phyloP scores from a whole-genome alignment of 2,888 invertebrate genomes.

The Pyrrhopygopsis socrates region DNA sequence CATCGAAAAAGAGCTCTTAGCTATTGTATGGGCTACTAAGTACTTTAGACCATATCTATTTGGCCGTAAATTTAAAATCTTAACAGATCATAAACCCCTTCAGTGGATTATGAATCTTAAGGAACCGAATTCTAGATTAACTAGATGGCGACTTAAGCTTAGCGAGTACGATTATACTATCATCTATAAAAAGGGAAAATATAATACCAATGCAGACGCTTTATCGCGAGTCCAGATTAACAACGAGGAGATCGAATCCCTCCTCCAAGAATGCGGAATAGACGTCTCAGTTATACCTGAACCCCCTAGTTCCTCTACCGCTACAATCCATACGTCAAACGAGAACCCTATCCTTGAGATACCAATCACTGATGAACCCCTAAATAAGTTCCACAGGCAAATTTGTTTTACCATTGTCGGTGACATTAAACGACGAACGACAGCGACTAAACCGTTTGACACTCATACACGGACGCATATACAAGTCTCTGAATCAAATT shows the following conservation, averaged over 20 bases:
- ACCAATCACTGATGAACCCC: neutral
- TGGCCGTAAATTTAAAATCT: slow-evolving; percentile 87
- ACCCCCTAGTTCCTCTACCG: neutral
- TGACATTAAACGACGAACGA: slow-evolving; percentile 72
- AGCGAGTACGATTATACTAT: slow-evolving; percentile 74
- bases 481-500: slow-evolving; percentile 71
- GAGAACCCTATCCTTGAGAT: no score
- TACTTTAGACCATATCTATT: slow-evolving; percentile 86
- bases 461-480: slow-evolving; percentile 72
- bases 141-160: slow-evolving; percentile 86
- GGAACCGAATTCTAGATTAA: slow-evolving; percentile 86
- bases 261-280: neutral
- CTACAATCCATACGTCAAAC: neutral
- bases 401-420: slow-evolving; percentile 23
- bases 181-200: slow-evolving; percentile 68
- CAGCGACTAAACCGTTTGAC: slow-evolving; percentile 78
- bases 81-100: slow-evolving; percentile 89
- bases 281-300: neutral
- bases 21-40: slow-evolving; percentile 76
- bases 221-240: slow-evolving; percentile 26
- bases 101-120: slow-evolving; percentile 86
- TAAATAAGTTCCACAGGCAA: slow-evolving; percentile 4
- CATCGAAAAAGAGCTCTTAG: slow-evolving; percentile 87
- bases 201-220: slow-evolving; percentile 68
- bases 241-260: neutral